These are phyloP conservation scores for Agraylea sexmaculata DNA, from an alignment of 1,140 invertebrate genomes.

Conservation along the genomic window DNA sequence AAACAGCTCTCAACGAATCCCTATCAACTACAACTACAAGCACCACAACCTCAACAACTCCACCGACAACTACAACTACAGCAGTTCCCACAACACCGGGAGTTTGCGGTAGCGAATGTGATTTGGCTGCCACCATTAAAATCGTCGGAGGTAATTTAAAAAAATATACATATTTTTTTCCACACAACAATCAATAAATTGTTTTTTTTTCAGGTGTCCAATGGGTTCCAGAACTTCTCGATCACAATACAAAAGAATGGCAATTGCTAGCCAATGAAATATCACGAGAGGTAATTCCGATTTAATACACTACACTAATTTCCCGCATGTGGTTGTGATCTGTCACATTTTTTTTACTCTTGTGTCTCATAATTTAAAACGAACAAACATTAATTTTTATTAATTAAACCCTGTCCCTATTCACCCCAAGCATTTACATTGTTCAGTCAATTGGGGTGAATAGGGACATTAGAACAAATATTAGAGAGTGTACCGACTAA, in stretches of 20 bases:
- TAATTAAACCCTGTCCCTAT: too few relatives aligned
- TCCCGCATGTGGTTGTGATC: too few relatives aligned
- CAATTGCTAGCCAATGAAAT: slow-evolving; percentile 68
- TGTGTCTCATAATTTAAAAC: too few relatives aligned
- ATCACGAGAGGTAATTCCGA: slow-evolving; percentile 63
- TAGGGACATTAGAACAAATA: too few relatives aligned
- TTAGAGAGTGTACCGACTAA: too few relatives aligned
- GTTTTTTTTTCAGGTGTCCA: slow-evolving; percentile 41
- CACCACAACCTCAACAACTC: slow-evolving; percentile 59
- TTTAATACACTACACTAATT: too few relatives aligned
- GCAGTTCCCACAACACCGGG: slow-evolving; percentile 67
- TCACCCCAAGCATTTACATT: too few relatives aligned
- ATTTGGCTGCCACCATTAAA: slow-evolving; percentile 72
- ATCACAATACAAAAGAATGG: slow-evolving; percentile 78
- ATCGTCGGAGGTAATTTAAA: slow-evolving; percentile 49
- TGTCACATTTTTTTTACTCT: too few relatives aligned
- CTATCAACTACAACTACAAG: slow-evolving; percentile 41
- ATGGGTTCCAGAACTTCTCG: slow-evolving; percentile 75
- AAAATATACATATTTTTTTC: slow-evolving; percentile 1
- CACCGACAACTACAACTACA: slow-evolving; percentile 63
- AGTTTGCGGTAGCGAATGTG: slow-evolving; percentile 63
- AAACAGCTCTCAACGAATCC: slow-evolving; percentile 27
- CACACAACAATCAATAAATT: neutral
- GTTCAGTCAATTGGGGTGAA: too few relatives aligned
- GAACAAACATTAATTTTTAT: too few relatives aligned